phyloP scores from a whole-genome alignment of 2,888 invertebrate genomes.

The Malthinus flaveolus region DNA sequence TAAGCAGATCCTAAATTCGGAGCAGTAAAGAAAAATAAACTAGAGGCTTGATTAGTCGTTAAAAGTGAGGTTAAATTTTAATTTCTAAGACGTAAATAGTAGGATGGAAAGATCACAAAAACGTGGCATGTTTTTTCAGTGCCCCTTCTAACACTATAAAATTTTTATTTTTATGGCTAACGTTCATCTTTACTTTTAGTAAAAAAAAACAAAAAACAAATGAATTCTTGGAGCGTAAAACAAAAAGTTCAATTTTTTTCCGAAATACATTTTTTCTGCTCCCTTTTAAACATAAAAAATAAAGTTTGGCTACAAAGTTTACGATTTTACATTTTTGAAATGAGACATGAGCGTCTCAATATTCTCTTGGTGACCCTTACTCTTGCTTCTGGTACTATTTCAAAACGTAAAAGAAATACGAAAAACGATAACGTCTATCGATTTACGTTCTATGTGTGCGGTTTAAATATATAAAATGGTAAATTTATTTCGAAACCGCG shows the following conservation, averaged over 20 bases:
- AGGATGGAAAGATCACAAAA: too few relatives aligned
- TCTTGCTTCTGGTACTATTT: not conserved
- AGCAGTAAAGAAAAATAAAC: too few relatives aligned
- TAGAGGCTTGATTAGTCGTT: too few relatives aligned
- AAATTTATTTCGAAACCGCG: not conserved
- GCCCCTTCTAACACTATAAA: not conserved
- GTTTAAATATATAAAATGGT: not conserved
- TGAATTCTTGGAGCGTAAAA: constrained; percentile 2
- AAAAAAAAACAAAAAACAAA: not conserved
- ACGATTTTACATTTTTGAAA: constrained; percentile 7
- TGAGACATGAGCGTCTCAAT: constrained; percentile 4
- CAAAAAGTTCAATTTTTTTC: not conserved
- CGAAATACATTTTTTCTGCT: not conserved
- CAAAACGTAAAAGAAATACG: not conserved
- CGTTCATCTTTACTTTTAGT: constrained; percentile 1
- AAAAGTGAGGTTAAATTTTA: too few relatives aligned
- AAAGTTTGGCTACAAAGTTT: constrained; percentile 2
- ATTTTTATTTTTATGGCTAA: not conserved
- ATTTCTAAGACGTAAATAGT: too few relatives aligned
- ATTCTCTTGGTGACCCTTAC: constrained; percentile 7
- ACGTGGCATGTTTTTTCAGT: not conserved
- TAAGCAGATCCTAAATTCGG: too few relatives aligned
- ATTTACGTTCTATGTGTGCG: not conserved
- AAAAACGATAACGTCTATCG: constrained; percentile 1
- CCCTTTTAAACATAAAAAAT: constrained; percentile 3